Evolutionary conservation across 2,797 vertebrate genomes (phyloP).

Genomic region (Notoglanidium macrostoma): DNA sequence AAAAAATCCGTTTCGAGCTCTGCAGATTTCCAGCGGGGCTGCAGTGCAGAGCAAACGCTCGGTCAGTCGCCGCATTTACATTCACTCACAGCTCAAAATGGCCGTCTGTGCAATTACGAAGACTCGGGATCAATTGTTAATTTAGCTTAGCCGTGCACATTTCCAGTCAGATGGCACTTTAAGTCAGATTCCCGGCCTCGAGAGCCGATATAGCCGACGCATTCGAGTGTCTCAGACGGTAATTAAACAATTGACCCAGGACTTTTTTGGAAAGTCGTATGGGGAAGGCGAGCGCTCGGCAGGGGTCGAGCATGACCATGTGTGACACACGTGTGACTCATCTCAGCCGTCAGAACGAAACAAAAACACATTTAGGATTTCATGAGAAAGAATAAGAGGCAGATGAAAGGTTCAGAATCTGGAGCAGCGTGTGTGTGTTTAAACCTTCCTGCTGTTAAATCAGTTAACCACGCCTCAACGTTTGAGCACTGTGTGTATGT

Average conservation of each 20-base stretch:
- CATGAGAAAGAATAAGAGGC: background rate
- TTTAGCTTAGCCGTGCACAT: constrained; percentile 40
- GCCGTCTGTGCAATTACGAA: constrained; percentile 19
- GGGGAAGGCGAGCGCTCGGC: background rate
- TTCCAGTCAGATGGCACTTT: constrained; percentile 40
- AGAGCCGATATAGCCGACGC: constrained; percentile 44
- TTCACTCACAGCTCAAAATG: constrained; percentile 6
- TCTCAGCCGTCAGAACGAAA: constrained; percentile 10
- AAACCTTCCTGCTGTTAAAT: constrained; percentile 4
- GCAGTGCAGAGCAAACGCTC: background rate
- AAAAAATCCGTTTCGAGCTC: background rate
- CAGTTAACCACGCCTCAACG: background rate
- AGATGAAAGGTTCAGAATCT: background rate
- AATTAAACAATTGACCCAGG: constrained; percentile 52
- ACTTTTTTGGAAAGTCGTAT: constrained; percentile 6
- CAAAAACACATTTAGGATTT: background rate
- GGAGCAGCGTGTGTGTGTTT: background rate
- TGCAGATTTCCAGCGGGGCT: constrained; percentile 2
- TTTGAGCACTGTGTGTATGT: background rate
- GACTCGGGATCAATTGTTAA: constrained; percentile 45
- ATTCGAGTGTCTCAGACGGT: constrained; percentile 46
- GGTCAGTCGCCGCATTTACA: constrained; percentile 2
- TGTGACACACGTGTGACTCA: constrained; percentile 40
- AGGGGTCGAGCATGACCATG: constrained; percentile 4
- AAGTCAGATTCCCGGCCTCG: constrained; percentile 38